These are phyloP conservation scores for fruit fly (Drosophila melanogaster) DNA, from an alignment of 1,140 invertebrate genomes.

Conservation along the genomic window DNA sequence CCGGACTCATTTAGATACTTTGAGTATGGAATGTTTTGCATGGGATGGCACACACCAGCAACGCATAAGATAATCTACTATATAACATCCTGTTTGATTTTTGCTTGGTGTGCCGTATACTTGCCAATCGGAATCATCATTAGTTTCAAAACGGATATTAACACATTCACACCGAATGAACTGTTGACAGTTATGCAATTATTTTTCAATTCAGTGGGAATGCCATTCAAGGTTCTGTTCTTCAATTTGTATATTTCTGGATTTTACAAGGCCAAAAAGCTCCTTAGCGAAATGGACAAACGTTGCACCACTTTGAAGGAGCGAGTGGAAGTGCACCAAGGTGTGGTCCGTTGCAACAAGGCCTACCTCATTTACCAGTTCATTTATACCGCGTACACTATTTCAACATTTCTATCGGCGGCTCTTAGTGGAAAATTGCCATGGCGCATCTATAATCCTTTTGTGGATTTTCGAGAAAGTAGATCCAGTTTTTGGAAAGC, in stretches of 20 bases:
- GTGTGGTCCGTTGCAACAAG: conserved; percentile 34
- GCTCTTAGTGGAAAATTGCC: conserved; percentile 13
- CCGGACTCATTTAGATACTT: not conserved
- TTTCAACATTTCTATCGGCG: conserved; percentile 6
- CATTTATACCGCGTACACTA: conserved; percentile 22
- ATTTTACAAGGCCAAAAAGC: conserved; percentile 20
- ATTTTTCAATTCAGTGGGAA: conserved; percentile 34
- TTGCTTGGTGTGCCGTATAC: not conserved
- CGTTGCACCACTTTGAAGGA: conserved; percentile 19
- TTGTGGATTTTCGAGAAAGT: conserved; percentile 38
- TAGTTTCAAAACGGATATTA: not conserved
- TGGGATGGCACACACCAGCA: not conserved
- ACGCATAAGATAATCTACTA: not conserved
- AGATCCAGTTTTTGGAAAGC: conserved; percentile 18
- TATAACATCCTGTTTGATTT: not conserved
- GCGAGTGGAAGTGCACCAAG: conserved; percentile 26
- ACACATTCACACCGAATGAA: conserved; percentile 16
- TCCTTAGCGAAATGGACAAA: conserved; percentile 31
- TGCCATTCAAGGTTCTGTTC: conserved; percentile 16
- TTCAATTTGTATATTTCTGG: conserved; percentile 6
- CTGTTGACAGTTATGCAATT: conserved; percentile 44
- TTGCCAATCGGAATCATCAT: not conserved
- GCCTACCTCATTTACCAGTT: conserved; percentile 24
- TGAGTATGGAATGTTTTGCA: not conserved
- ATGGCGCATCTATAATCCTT: conserved; percentile 47